These are phyloP conservation scores for Vidua chalybeata DNA, from an alignment of 2,113 vertebrate genomes.

Conservation along the genomic window DNA sequence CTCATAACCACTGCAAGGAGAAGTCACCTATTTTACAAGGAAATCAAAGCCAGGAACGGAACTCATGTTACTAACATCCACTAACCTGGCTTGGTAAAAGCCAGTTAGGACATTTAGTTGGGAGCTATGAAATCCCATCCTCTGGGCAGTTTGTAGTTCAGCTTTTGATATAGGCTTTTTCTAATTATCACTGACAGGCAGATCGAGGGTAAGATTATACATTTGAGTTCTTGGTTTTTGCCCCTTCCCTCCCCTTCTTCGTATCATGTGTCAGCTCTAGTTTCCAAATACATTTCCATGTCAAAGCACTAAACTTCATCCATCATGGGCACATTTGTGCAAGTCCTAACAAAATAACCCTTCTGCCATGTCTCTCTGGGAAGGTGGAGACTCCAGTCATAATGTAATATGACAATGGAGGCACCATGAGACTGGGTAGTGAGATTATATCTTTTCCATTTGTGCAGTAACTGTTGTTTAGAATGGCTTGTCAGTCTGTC, in stretches of 20 bases:
- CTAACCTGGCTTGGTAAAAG: background rate
- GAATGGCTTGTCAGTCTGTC: slow-evolving; percentile 72
- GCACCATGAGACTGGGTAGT: slow-evolving; percentile 59
- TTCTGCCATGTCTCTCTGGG: slow-evolving; percentile 36
- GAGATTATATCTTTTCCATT: slow-evolving; percentile 73
- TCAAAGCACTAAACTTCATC: slow-evolving; percentile 52
- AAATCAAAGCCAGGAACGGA: background rate
- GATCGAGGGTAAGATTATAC: slow-evolving; percentile 14
- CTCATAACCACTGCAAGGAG: background rate
- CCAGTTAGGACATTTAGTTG: background rate
- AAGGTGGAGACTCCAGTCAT: slow-evolving; percentile 33
- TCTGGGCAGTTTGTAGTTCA: slow-evolving; percentile 2
- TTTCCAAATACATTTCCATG: slow-evolving; percentile 26
- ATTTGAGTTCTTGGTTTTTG: slow-evolving; percentile 8
- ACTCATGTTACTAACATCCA: background rate
- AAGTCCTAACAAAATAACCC: slow-evolving; percentile 30
- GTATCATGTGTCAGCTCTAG: slow-evolving; percentile 26
- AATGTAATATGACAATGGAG: slow-evolving; percentile 72
- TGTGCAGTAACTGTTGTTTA: slow-evolving; percentile 72
- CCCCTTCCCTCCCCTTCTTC: background rate
- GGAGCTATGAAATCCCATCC: slow-evolving; percentile 2
- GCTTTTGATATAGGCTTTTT: slow-evolving; percentile 43
- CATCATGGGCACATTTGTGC: slow-evolving; percentile 21
- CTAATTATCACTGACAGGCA: slow-evolving; percentile 57
- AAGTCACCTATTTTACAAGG: background rate